These are phyloP conservation scores for Rattus rattus DNA, from an alignment of 2,113 vertebrate species.

Conservation along the genomic window DNA sequence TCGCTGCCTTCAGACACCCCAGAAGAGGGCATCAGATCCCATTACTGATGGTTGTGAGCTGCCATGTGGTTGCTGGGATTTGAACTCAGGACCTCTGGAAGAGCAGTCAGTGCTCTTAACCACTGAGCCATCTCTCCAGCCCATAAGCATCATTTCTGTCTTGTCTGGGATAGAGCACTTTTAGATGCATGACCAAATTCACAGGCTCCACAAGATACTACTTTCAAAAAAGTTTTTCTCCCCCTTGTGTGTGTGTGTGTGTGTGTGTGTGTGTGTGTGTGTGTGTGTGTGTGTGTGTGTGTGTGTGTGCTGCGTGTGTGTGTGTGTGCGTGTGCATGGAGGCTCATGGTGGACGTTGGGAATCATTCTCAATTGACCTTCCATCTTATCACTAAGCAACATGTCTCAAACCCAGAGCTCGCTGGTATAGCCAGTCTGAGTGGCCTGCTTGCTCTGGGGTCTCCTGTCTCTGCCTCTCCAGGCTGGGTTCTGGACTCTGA, in stretches of 20 bases:
- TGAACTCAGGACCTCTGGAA: too few relatives aligned
- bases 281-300: too few relatives aligned
- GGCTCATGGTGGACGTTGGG: neutral
- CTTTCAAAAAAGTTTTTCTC: neutral
- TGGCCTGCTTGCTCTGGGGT: neutral
- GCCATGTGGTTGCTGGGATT: too few relatives aligned
- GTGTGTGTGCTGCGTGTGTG: too few relatives aligned
- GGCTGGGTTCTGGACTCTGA: neutral
- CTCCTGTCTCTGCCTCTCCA: neutral
- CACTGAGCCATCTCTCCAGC: too few relatives aligned
- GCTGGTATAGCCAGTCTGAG: neutral
- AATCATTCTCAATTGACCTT: neutral
- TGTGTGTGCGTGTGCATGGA: neutral
- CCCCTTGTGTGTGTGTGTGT: neutral
- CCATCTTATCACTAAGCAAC: neutral
- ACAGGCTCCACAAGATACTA: neutral
- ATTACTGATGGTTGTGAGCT: too few relatives aligned
- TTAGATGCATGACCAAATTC: neutral
- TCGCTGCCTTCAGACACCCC: too few relatives aligned
- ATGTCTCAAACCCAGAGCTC: neutral
- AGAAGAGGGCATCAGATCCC: too few relatives aligned
- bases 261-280: neutral
- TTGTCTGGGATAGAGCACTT: neutral
- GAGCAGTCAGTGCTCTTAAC: too few relatives aligned
- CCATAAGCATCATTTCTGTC: too few relatives aligned